Evolutionary conservation across 2,113 vertebrate species (phyloP).

Genomic region (Sorex fumeus): DNA sequence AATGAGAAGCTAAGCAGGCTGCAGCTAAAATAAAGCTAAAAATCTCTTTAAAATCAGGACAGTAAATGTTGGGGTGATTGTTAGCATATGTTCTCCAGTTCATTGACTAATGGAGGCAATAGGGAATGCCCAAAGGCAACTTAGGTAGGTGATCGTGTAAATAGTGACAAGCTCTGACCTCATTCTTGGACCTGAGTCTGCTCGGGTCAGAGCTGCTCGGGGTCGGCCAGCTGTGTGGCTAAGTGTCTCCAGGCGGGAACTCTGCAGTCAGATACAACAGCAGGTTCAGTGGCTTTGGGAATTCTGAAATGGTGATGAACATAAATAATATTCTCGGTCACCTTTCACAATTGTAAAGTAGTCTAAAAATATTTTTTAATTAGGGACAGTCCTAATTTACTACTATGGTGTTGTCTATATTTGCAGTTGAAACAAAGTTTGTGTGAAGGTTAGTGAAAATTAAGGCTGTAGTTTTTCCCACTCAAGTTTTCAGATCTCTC

Average conservation of each 20-base stretch:
- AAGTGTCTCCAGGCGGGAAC: not conserved
- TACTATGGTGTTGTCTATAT: not conserved
- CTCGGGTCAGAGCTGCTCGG: not conserved
- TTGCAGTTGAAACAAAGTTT: slow-evolving; percentile 18
- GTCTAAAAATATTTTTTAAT: too few relatives aligned
- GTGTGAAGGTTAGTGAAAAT: slow-evolving; percentile 33
- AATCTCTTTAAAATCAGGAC: not conserved
- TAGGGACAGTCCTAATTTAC: not conserved
- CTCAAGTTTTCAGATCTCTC: not conserved
- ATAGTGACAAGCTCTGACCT: not conserved
- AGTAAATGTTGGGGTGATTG: not conserved
- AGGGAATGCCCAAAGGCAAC: not conserved
- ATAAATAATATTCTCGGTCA: too few relatives aligned
- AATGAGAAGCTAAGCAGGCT: slow-evolving; percentile 4
- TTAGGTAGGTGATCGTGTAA: not conserved
- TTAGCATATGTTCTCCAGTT: not conserved
- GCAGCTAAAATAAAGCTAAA: too few relatives aligned
- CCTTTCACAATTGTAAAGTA: too few relatives aligned
- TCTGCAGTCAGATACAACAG: not conserved
- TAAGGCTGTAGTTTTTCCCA: slow-evolving; percentile 8
- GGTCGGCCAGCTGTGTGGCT: not conserved
- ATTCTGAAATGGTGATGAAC: not conserved
- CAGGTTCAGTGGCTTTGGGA: not conserved
- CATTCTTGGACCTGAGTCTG: not conserved
- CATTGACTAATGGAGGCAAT: not conserved